Evolutionary conservation across 2,888 invertebrate species (phyloP).

Genomic region (Pteria penguin): DNA sequence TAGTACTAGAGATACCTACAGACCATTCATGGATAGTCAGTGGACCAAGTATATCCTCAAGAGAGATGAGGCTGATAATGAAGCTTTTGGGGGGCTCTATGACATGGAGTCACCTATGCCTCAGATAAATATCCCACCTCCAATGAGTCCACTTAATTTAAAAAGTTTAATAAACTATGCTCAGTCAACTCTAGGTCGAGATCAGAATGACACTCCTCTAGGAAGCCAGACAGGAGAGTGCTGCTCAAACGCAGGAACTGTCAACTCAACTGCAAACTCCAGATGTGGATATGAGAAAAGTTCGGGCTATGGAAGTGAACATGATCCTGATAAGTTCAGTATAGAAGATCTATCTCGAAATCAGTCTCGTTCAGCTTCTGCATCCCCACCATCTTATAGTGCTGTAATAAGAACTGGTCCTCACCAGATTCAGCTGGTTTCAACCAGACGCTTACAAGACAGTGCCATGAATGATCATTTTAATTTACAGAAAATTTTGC

Average conservation of each 20-base stretch:
- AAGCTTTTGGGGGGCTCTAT: constrained; percentile 47
- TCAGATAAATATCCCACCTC: constrained; percentile 70
- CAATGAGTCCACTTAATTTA: constrained; percentile 71
- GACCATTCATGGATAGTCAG: constrained; percentile 68
- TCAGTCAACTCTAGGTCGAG: constrained; percentile 52
- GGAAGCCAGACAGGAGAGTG: constrained; percentile 65
- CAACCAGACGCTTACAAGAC: constrained; percentile 61
- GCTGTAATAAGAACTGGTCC: constrained; percentile 75
- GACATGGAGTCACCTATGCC: constrained; percentile 59
- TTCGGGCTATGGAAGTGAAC: constrained; percentile 75
- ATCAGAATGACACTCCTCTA: constrained; percentile 64
- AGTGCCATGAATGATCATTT: constrained; percentile 50
- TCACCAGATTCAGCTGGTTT: constrained; percentile 73
- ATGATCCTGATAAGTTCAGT: constrained; percentile 70
- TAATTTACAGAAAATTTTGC: constrained; percentile 67
- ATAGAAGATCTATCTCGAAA: constrained; percentile 65
- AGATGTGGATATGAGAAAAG: constrained; percentile 71
- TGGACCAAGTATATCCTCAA: constrained; percentile 70
- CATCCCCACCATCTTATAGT: constrained; percentile 71
- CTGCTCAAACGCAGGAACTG: constrained; percentile 67
- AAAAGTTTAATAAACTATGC: constrained; percentile 68
- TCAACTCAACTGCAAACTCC: constrained; percentile 69
- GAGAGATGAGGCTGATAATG: constrained; percentile 55
- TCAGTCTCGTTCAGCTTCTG: constrained; percentile 59
- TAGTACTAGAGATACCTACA: constrained; percentile 62